phyloP scores from a whole-genome alignment of 23 tunicate genomes.

The Corella eumyota region DNA sequence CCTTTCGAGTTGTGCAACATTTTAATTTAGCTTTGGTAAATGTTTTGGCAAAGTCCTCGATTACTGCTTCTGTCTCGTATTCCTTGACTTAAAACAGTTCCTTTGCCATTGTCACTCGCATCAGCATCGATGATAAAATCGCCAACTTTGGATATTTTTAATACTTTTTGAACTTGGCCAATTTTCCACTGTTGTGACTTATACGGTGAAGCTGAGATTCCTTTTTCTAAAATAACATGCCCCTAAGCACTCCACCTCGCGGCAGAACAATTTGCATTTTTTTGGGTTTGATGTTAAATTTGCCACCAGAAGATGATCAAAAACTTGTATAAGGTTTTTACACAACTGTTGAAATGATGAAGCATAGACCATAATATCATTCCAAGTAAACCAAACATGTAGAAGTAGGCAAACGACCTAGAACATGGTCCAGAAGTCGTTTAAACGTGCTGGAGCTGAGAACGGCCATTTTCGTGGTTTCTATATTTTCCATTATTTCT shows the following conservation, averaged over 20 bases:
- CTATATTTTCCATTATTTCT: no score
- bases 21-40: neutral
- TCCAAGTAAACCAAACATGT: conserved; percentile 1
- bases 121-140: neutral
- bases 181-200: neutral
- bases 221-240: neutral
- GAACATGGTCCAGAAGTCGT: neutral
- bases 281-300: neutral
- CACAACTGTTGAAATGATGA: neutral
- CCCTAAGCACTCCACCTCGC: neutral
- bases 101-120: neutral
- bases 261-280: neutral
- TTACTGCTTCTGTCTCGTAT: neutral
- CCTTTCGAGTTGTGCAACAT: neutral
- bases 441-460: neutral
- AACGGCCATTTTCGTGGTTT: no score
- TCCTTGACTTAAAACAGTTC: neutral
- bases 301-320: neutral
- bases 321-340: neutral
- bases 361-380: neutral
- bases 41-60: neutral
- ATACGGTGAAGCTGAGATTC: neutral
- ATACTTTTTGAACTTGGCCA: neutral
- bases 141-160: neutral
- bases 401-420: neutral